phyloP scores from a whole-genome alignment of 2,113 vertebrate species.

The Pagrus major region DNA sequence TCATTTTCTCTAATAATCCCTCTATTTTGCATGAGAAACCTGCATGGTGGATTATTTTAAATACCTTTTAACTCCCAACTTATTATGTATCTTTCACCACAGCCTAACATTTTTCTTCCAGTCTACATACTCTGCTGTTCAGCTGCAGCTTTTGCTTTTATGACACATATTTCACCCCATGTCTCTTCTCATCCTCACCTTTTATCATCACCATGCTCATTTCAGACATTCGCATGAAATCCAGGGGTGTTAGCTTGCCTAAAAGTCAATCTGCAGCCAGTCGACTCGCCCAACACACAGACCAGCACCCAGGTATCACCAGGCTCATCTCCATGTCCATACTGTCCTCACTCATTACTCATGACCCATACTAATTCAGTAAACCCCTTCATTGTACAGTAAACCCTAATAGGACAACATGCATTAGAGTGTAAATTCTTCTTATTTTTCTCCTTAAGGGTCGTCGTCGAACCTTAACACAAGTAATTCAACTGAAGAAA shows the following conservation, averaged over 20 bases:
- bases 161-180: constrained; percentile 22
- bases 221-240: constrained; percentile 88
- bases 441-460: constrained; percentile 76
- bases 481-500: constrained; percentile 86
- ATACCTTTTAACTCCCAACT: constrained; percentile 24
- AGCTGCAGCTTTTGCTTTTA: constrained; percentile 1
- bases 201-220: constrained; percentile 61
- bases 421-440: neutral
- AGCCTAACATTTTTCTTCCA: constrained; percentile 12
- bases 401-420: neutral
- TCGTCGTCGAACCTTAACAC: constrained; percentile 87
- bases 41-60: constrained; percentile 60
- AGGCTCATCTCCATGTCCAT: constrained; percentile 38
- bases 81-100: constrained; percentile 9
- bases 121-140: constrained; percentile 17
- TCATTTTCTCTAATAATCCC: constrained; percentile 13
- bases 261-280: constrained; percentile 83
- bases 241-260: constrained; percentile 78
- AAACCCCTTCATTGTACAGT: neutral
- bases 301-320: constrained; percentile 81
- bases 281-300: constrained; percentile 83
- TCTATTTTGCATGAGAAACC: constrained; percentile 62
- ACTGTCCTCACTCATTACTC: constrained; percentile 29
- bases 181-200: constrained; percentile 34
- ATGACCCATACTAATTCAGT: neutral